Conservation (phyloP, 1,140 invertebrate species). For the Drosophila tropicalis region DNA sequence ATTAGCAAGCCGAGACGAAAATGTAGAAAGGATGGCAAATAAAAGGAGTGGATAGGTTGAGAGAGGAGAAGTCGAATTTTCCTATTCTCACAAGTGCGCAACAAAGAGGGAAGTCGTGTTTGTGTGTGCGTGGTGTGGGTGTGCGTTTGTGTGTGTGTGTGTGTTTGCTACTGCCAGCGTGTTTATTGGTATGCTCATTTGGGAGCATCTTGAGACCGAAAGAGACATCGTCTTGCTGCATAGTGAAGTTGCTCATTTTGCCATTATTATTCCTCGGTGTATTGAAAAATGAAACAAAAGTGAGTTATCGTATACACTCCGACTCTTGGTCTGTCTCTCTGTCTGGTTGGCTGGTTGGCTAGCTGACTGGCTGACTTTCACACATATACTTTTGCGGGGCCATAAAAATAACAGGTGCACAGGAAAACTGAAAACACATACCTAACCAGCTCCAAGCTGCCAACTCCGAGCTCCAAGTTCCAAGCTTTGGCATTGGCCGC, state of each 20-base stretch:
- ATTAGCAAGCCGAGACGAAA: conserved; percentile 50
- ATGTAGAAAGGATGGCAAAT: conserved; percentile 31
- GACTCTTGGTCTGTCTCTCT: background rate
- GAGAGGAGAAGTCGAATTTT: conserved; percentile 14
- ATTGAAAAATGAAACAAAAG: conserved; percentile 83
- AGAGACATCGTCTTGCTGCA: conserved; percentile 73
- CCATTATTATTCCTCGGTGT: conserved; percentile 82
- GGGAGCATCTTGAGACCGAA: conserved; percentile 78
- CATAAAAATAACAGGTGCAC: conserved; percentile 68
- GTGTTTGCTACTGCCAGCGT: conserved; percentile 62
- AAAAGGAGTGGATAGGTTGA: background rate
- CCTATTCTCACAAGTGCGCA: conserved; percentile 25
- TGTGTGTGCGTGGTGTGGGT: conserved; percentile 35
- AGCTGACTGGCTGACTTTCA: conserved; percentile 29
- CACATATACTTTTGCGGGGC: conserved; percentile 26
- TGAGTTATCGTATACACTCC: conserved; percentile 73
- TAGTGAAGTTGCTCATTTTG: conserved; percentile 83
- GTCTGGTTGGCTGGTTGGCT: no score
- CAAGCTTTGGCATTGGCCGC: background rate
- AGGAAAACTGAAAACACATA: conserved; percentile 17
- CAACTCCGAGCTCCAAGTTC: no score
- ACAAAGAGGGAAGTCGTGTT: conserved; percentile 43
- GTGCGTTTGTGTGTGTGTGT: conserved; percentile 47
- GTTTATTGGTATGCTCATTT: conserved; percentile 79
- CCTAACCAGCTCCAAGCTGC: background rate